A percentile compares a stretch with the other conserved stretches of the same genome.
phyloP scores from a whole-genome alignment of 2,113 vertebrate species.

The Anser cygnoides region DNA sequence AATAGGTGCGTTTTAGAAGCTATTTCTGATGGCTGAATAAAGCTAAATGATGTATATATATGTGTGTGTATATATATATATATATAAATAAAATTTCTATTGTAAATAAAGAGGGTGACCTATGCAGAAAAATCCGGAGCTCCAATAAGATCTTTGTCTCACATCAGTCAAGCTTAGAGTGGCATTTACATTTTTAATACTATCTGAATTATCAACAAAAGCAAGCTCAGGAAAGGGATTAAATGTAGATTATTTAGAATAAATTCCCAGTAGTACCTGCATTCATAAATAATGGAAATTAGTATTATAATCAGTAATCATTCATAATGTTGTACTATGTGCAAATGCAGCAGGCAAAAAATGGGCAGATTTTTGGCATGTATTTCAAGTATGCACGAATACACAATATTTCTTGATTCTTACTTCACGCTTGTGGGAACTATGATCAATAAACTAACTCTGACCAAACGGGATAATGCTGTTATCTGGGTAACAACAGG shows the following conservation, averaged over 20 bases:
- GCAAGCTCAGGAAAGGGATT: background rate
- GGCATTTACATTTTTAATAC: background rate
- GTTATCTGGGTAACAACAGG: constrained; percentile 35
- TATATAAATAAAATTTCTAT: background rate
- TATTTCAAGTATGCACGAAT: background rate
- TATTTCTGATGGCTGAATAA: background rate
- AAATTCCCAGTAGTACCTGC: background rate
- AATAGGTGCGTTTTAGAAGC: background rate
- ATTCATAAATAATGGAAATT: background rate
- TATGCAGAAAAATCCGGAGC: background rate
- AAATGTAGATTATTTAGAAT: constrained; percentile 7
- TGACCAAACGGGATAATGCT: constrained; percentile 8
- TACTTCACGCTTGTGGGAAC: constrained; percentile 34
- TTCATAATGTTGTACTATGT: background rate
- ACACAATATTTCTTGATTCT: background rate
- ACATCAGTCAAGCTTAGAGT: background rate
- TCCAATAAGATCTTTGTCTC: background rate
- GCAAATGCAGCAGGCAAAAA: background rate
- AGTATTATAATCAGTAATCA: background rate
- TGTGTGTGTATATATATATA: too few species aligned
- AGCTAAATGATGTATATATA: background rate
- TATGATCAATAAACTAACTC: background rate
- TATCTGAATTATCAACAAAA: constrained; percentile 13
- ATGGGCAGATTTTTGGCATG: background rate
- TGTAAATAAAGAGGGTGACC: background rate